Evolutionary conservation across 1,140 invertebrate species (phyloP).

Genomic region (Oreohelix idahoensis): DNA sequence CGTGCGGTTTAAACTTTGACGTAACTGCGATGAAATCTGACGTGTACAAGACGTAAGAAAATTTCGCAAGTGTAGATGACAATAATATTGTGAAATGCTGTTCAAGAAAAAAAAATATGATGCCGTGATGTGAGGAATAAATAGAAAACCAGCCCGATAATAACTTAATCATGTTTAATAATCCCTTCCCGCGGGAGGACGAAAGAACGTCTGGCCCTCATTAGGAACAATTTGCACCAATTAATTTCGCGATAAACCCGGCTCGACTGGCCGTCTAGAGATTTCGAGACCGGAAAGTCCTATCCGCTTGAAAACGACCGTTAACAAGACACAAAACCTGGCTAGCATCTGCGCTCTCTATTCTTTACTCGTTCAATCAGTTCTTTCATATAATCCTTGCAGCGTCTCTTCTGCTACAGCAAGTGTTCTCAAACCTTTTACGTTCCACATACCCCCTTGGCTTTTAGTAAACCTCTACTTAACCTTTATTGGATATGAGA

Average conservation of each 20-base stretch:
- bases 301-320: conserved; percentile 29
- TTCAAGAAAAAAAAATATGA: no score
- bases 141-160: neutral
- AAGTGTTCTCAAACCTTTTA: no score
- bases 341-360: conserved; percentile 29
- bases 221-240: conserved; percentile 36
- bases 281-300: conserved; percentile 20
- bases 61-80: no score
- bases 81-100: no score
- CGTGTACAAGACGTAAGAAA: no score
- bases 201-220: conserved; percentile 19
- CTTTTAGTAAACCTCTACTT: no score
- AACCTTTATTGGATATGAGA: no score
- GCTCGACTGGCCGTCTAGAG: conserved; percentile 21
- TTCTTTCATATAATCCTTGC: neutral
- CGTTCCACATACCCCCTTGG: no score
- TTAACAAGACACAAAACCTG: conserved; percentile 10
- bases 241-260: conserved; percentile 29
- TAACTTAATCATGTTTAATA: conserved; percentile 34
- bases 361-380: conserved; percentile 5
- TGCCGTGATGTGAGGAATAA: neutral
- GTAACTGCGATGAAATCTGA: no score
- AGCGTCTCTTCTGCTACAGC: no score
- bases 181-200: conserved; percentile 2
- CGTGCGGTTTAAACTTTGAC: no score